Evolutionary conservation across 37 sponge, comb jelly and placozoan genomes (phyloP).

Genomic region (Eunapius fragilis): DNA sequence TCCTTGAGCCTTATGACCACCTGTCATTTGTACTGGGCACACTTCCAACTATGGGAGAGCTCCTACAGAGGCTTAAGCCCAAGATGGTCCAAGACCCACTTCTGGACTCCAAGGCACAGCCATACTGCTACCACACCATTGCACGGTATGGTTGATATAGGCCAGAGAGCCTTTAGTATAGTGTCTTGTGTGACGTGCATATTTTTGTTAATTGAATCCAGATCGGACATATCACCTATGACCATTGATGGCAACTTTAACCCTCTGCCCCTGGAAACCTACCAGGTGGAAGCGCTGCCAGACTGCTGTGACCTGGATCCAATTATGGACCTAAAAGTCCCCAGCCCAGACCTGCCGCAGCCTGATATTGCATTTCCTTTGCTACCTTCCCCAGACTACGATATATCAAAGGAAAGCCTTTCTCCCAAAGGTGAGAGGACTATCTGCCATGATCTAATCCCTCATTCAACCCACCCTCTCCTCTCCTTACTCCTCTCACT

Average conservation of each 20-base stretch:
- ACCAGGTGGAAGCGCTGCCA: background rate
- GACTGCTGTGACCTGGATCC: background rate
- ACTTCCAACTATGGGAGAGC: conserved; percentile 41
- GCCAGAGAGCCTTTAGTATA: no score
- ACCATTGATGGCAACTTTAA: background rate
- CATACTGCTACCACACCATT: conserved; percentile 17
- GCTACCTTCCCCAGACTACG: background rate
- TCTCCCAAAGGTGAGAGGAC: background rate
- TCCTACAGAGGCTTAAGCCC: conserved; percentile 59
- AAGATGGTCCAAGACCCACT: conserved; percentile 80
- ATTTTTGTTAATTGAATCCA: no score
- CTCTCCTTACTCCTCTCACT: no score
- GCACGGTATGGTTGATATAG: conserved; percentile 24
- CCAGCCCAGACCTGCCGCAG: background rate
- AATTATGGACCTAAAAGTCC: background rate
- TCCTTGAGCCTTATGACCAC: conserved; percentile 9
- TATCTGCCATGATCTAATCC: background rate
- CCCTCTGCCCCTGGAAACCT: background rate
- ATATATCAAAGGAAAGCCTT: background rate
- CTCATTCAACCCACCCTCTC: background rate
- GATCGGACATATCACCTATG: no score
- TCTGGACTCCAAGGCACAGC: conserved; percentile 36
- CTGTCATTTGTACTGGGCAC: conserved; percentile 1
- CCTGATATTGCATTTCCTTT: background rate
- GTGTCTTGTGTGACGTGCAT: no score